Evolutionary conservation across 1,140 invertebrate species (phyloP).

Genomic region (Wiebesia pumilae): DNA sequence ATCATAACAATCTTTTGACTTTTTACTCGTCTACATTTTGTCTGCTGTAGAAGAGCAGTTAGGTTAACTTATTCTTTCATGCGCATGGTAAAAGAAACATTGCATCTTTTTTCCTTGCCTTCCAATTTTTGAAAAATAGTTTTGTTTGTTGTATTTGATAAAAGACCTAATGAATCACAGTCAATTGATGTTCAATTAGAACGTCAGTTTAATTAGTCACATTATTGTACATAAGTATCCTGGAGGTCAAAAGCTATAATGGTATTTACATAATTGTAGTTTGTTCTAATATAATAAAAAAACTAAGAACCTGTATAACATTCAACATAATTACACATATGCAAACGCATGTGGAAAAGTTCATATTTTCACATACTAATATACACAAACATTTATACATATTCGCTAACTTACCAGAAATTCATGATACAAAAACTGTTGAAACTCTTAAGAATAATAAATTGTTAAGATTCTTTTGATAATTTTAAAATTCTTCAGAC

Average conservation of each 20-base stretch:
- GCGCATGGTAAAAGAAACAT: too few species aligned
- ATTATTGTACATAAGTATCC: too few species aligned
- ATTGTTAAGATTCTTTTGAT: conserved; percentile 24
- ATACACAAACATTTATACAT: not conserved
- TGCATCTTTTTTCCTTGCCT: too few species aligned
- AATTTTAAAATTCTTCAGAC: conserved; percentile 17
- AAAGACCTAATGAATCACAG: too few species aligned
- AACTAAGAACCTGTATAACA: not conserved
- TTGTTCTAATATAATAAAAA: not conserved
- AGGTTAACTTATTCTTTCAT: not conserved
- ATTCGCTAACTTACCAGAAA: not conserved
- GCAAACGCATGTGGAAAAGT: not conserved
- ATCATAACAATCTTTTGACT: not conserved
- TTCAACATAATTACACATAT: not conserved
- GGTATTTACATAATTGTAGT: not conserved
- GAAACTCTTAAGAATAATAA: conserved; percentile 23
- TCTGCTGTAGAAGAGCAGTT: not conserved
- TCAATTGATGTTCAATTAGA: too few species aligned
- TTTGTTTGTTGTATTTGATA: too few species aligned
- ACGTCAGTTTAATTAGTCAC: too few species aligned
- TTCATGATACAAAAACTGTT: not conserved
- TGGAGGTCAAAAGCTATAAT: too few species aligned
- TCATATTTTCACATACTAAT: too few species aligned
- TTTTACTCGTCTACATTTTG: not conserved
- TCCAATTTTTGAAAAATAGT: too few species aligned